A percentile compares a stretch with the other conserved stretches of the same genome.
Evolutionary conservation across 2,797 vertebrate species (phyloP).

Genomic region (Dendrocincla tyrannina): DNA sequence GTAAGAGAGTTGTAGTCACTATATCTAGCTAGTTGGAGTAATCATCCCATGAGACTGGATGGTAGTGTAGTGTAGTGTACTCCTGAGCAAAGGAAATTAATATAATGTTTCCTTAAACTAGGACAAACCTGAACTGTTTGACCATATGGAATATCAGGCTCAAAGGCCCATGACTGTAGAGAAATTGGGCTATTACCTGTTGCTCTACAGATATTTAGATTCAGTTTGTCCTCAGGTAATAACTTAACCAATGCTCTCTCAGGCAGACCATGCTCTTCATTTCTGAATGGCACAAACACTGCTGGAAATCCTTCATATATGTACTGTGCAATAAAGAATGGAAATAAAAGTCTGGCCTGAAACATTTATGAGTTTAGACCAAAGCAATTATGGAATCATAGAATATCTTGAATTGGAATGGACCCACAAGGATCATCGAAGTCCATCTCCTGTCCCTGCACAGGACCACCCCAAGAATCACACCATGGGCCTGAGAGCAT

Average conservation of each 20-base stretch:
- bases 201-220: background rate
- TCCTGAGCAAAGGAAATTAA: background rate
- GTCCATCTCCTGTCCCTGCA: background rate
- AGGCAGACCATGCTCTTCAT: background rate
- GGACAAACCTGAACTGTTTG: background rate
- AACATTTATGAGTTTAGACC: background rate
- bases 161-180: background rate
- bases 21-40: background rate
- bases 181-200: background rate
- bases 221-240: background rate
- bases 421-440: background rate
- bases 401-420: background rate
- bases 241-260: background rate
- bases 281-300: background rate
- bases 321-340: background rate
- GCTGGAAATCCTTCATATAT: background rate
- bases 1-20: background rate
- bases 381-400: background rate
- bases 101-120: background rate
- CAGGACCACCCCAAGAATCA: background rate
- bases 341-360: background rate
- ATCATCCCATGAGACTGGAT: background rate
- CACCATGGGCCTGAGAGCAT: background rate
- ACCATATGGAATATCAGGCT: background rate
- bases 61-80: background rate